Percentiles rank a stretch among this genome's conserved stretches.
These are phyloP conservation scores for Tachypleus tridentatus DNA, from an alignment of 1,140 invertebrate species.

Conservation along the genomic window DNA sequence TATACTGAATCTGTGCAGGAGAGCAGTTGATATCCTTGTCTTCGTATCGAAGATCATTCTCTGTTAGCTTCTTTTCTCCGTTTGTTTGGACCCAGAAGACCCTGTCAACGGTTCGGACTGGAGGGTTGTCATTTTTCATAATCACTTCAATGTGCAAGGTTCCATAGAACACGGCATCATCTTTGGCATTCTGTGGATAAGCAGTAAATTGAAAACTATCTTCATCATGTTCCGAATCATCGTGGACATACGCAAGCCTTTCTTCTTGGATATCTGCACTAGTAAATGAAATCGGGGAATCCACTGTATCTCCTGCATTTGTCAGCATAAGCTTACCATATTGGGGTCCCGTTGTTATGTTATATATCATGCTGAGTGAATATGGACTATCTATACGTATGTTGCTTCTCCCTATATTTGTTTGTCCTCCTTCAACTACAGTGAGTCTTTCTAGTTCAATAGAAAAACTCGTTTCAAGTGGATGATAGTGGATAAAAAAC, in stretches of 20 bases:
- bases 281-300: slow-evolving; percentile 50
- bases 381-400: slow-evolving; percentile 58
- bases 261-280: slow-evolving; percentile 52
- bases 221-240: slow-evolving; percentile 30
- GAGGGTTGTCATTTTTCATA: slow-evolving; percentile 81
- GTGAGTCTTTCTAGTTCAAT: slow-evolving; percentile 51
- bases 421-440: slow-evolving; percentile 63
- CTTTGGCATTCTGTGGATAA: slow-evolving; percentile 32
- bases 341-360: slow-evolving; percentile 54
- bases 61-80: slow-evolving; percentile 59
- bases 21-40: slow-evolving; percentile 75
- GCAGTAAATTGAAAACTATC: slow-evolving; percentile 30
- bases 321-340: slow-evolving; percentile 43
- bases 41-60: slow-evolving; percentile 56
- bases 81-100: slow-evolving; percentile 75
- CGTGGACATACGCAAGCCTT: slow-evolving; percentile 40
- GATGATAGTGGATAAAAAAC: slow-evolving; percentile 46
- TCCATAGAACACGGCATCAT: slow-evolving; percentile 69
- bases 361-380: slow-evolving; percentile 60
- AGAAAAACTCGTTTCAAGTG: slow-evolving; percentile 34
- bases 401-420: slow-evolving; percentile 46
- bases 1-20: slow-evolving; percentile 64
- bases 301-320: slow-evolving; percentile 21
- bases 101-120: slow-evolving; percentile 52
- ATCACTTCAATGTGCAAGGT: slow-evolving; percentile 60